Evolutionary conservation across 1,140 invertebrate genomes (phyloP), one percentile per base, ranked within the genome.

Genomic region (Drosophila kikkawai): DNA sequence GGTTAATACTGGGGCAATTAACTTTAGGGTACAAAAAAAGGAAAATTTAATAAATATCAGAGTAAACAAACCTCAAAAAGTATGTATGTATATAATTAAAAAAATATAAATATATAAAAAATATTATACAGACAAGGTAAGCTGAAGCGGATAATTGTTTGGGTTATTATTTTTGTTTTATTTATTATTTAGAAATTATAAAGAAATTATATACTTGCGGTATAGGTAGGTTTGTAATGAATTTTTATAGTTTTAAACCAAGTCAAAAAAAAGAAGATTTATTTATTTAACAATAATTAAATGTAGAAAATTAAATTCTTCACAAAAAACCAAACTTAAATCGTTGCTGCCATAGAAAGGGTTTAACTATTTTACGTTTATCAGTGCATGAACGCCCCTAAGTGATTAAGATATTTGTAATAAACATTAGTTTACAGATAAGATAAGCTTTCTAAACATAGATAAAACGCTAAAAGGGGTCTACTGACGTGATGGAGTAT

Each of bases 381-480:
- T 61, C 61, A 61, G 37, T n/a, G 56, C 57, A 34, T 41, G 42
- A 44, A 61, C 8, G 22, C 29, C 39, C 39, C 57, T 44, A 19
- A 17, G 22, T 63, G 39, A 65, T 44, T 34, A 65, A 37, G 63
- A 32, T 26, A 44, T 44, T 65, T 65, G 63, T 44, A 39, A 32
- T 63, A 61, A 65, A 44, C 41, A 32, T 65, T 65, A 44, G 59
- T 61, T 44, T 63, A 65, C 57, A 36, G 63, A 65, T 65, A 65
- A 65, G 63, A 65, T 65, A 65, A 65, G 61, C n/a, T 61, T 22
- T 32, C 37, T 42, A 65, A 65, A 65, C 56, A 65, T 26, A 65
- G 63, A 65, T 65, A 65, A 63, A 34, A 26, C 11, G 39, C 56
- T 63, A 36, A 65, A 65, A 34, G 19, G 19, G 26, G 36, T 57